Base-by-base conservation (phyloP, 1,140 invertebrate species). In the Dryas iulia region DNA sequence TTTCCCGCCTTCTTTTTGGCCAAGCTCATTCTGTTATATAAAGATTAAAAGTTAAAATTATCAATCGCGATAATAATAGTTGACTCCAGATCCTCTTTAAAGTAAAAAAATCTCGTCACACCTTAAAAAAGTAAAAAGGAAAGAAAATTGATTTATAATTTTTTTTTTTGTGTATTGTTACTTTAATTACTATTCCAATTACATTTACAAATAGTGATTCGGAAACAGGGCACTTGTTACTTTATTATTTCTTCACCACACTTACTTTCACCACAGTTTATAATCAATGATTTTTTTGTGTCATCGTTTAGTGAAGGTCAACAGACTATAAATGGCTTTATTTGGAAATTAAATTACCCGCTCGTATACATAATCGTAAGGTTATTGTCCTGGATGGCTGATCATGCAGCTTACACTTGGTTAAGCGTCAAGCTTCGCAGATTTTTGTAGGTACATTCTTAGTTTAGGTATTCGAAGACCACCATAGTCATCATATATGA, bases 261-360 rank as follows among this genome's bases (percentile, higher is more conserved):
- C 39, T 47, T 47, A 47, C 39, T 47, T 47, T 47, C 39, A 47
- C 39, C 39, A 21, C 18, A 10, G 33, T 47, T 47, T 47, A 18
- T 47, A 47, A 47, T 47, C 39, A 47, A 47, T 47, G n/a, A 7
- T 47, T 35, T n/a, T 47, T 47, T 21, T 47, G 39, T 47, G 39
- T 47, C 39, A 47, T 21, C 39, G 5, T 47, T 47, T 21, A 21
- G 39, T 47, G 39, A 47, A 47, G 39, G 39, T 47, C 39, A 47
- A 47, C 39, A 47, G 39, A 47, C 39, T 47, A 47, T 47, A 47
- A 47, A 47, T 47, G 39, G 39, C 39, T 47, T 47, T 47, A 47
- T 47, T 47, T 47, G 18, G 18, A 47, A 47, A 47, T 47, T 47
- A 47, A 47, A 47, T 47, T 47, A 47, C 18, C 39, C 39, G 21